Percentiles rank a stretch among this genome's conserved stretches.
Evolutionary conservation across 2,888 invertebrate genomes (phyloP).

Genomic region (Thysanoteuthis rhombus): DNA sequence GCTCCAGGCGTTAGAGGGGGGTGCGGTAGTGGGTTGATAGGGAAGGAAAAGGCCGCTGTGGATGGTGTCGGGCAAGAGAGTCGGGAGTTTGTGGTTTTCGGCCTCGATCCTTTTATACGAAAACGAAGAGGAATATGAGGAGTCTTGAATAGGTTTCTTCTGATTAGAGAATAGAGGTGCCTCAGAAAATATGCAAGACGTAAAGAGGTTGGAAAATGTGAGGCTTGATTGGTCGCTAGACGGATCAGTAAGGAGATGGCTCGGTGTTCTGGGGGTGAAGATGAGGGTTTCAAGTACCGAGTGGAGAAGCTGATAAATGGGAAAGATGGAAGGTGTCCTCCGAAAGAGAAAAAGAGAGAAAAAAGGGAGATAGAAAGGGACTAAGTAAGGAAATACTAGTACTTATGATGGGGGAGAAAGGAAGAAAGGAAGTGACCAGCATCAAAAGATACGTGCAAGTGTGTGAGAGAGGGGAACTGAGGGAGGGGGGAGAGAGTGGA

Average conservation of each 20-base stretch:
- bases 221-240: background rate
- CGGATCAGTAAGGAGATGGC: no score
- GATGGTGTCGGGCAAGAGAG: background rate
- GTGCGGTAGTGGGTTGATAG: background rate
- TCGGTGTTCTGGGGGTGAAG: background rate
- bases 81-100: background rate
- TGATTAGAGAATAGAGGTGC: background rate
- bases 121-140: background rate
- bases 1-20: background rate
- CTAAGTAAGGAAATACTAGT: no score
- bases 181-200: background rate
- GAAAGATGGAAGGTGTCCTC: no score
- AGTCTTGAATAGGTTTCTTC: background rate
- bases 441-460: no score
- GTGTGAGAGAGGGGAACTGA: no score
- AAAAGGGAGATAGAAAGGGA: no score
- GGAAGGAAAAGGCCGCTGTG: background rate
- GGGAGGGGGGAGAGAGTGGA: no score
- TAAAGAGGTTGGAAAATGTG: background rate
- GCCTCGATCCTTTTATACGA: background rate
- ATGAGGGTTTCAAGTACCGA: background rate
- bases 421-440: no score
- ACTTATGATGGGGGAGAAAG: background rate
- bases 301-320: background rate
- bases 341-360: no score